Conservation (phyloP, 2,113 vertebrate genomes). For the Corydoras maculifer region DNA sequence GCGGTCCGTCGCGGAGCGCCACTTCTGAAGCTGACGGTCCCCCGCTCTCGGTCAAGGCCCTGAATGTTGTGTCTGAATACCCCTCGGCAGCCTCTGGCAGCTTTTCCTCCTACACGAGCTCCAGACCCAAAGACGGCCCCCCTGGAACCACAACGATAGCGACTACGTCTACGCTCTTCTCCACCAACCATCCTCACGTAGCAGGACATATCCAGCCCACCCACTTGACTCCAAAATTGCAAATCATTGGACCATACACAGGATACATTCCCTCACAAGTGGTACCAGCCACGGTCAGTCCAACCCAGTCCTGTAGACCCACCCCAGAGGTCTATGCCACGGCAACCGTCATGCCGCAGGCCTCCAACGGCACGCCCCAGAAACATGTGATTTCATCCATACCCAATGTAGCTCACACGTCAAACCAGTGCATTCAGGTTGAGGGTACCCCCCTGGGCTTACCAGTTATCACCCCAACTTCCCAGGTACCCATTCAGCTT, state of each 20-base stretch:
- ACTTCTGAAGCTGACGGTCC: slow-evolving; percentile 68
- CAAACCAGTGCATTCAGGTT: slow-evolving; percentile 90
- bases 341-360: slow-evolving; percentile 79
- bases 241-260: slow-evolving; percentile 91
- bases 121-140: slow-evolving; percentile 44
- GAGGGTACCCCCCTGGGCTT: slow-evolving; percentile 79
- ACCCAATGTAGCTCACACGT: slow-evolving; percentile 68
- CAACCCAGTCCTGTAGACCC: slow-evolving; percentile 66
- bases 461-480: slow-evolving; percentile 70
- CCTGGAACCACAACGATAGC: slow-evolving; percentile 78
- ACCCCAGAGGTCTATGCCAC: slow-evolving; percentile 89
- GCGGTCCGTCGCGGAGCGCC: slow-evolving; percentile 52
- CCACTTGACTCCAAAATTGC: slow-evolving; percentile 87
- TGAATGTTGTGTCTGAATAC: slow-evolving; percentile 70
- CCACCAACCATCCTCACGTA: slow-evolving; percentile 76
- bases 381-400: slow-evolving; percentile 72
- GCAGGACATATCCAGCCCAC: slow-evolving; percentile 84
- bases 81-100: slow-evolving; percentile 51
- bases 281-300: slow-evolving; percentile 75
- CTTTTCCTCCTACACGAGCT: slow-evolving; percentile 45
- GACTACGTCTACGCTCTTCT: slow-evolving; percentile 80
- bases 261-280: slow-evolving; percentile 94
- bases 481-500: slow-evolving; percentile 79
- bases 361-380: slow-evolving; percentile 63
- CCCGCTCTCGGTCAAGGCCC: slow-evolving; percentile 74